A percentile compares a stretch with the other conserved stretches of the same genome.
Evolutionary conservation across 2,888 invertebrate species (phyloP).

Genomic region (Drosophila peninsularis): DNA sequence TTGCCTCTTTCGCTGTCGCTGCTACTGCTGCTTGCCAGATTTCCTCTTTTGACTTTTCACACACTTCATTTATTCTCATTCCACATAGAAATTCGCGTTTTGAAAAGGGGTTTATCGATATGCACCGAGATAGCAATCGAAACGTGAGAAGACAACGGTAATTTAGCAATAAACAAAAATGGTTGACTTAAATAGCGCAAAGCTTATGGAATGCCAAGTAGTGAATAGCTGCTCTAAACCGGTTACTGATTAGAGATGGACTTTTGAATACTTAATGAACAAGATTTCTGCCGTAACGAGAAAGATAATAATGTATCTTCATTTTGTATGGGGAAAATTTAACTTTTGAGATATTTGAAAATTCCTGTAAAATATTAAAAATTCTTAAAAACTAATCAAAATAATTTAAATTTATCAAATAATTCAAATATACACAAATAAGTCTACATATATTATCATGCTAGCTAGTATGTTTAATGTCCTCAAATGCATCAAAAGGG

Average conservation of each 20-base stretch:
- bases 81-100: constrained; percentile 24
- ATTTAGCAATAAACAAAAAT: constrained; percentile 20
- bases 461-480: constrained; percentile 31
- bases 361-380: neutral
- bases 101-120: constrained; percentile 39
- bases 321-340: neutral
- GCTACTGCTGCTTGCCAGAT: constrained; percentile 39
- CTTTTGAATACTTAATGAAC: neutral
- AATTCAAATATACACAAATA: constrained; percentile 1
- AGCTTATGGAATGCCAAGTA: neutral
- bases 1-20: constrained; percentile 13
- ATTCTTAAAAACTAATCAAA: neutral
- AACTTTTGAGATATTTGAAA: too few species aligned
- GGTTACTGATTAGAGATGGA: constrained; percentile 4
- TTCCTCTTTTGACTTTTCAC: constrained; percentile 50
- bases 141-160: constrained; percentile 23
- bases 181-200: constrained; percentile 5
- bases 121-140: constrained; percentile 31
- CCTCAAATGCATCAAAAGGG: constrained; percentile 21
- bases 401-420: neutral
- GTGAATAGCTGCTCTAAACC: constrained; percentile 1
- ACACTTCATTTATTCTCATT: constrained; percentile 30
- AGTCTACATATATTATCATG: constrained; percentile 33
- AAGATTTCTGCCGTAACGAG: neutral
- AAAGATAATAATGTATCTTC: neutral